Evolutionary conservation across 1,140 invertebrate genomes (phyloP), one percentile per base, ranked within the genome.

Genomic region (Centruroides sculpturatus): DNA sequence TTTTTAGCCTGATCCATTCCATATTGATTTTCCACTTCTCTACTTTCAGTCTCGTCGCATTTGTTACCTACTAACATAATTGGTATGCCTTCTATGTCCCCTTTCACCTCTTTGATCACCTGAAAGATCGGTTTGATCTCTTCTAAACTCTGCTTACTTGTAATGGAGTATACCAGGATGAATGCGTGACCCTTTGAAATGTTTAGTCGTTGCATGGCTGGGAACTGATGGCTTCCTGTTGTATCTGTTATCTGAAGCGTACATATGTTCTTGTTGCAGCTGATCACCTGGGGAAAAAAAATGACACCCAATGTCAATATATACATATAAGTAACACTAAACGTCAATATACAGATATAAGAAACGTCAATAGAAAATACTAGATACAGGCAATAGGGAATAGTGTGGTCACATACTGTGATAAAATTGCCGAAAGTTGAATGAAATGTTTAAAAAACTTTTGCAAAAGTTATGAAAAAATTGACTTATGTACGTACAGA

Each of bases 231-330:
- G 66, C 91, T 96, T 65, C 96, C 95, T 64, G 92, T 93, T 68
- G 94, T 98, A 75, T 99, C 96, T 60, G 96, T 99, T 70, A 99
- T 98, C 84, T 99, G 94, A 67, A 99, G 80, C 61, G 96, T 98
- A 77, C 95, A 99, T 75, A 99, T 96, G 75, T 98, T 98, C 80
- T 98, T 98, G 77, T 99, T 98, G 78, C 93, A 97, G 77, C 90
- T 96, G 70, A 98, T 98, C 66, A 98, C 94, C 89, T 95, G 77
- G 59, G 79, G 23, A 2, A 2, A 23, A n/a, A 23, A 23, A 23
- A 23, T 23, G 23, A 23, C 23, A 23, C 23, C 23, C 23, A 23
- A 23, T 2, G 23, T 23, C 23, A 23, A 23, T 23, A 23, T 23
- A 23, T 23, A 23, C 23, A 23, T 23, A 23, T 23, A 23, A 23